Conservation (phyloP, 2,888 invertebrate genomes). For the Corythucha ciliata region DNA sequence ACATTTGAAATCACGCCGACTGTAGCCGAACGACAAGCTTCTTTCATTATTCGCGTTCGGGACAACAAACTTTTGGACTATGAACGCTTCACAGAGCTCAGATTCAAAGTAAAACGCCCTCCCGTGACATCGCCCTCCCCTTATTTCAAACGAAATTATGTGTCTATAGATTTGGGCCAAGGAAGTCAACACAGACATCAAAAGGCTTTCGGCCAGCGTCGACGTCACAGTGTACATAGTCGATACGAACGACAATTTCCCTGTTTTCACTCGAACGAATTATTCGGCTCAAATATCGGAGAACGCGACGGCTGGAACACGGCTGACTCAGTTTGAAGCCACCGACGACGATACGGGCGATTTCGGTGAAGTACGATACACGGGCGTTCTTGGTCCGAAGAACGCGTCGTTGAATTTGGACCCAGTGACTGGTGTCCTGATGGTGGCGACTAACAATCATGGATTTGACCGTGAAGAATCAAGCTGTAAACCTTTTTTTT, state of each 20-base stretch:
- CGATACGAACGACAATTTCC: slow-evolving; percentile 82
- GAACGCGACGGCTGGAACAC: slow-evolving; percentile 56
- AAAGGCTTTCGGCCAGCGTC: slow-evolving; percentile 57
- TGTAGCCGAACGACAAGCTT: slow-evolving; percentile 66
- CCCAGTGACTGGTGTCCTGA: slow-evolving; percentile 66
- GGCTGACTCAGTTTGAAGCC: slow-evolving; percentile 53
- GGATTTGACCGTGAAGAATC: slow-evolving; percentile 75
- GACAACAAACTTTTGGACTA: slow-evolving; percentile 76
- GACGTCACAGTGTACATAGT: slow-evolving; percentile 70
- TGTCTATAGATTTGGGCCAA: slow-evolving; percentile 61
- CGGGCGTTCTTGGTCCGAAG: slow-evolving; percentile 63
- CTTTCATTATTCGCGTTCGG: slow-evolving; percentile 73
- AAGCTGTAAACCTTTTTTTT: slow-evolving; percentile 42
- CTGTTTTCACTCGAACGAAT: slow-evolving; percentile 60
- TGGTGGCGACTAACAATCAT: slow-evolving; percentile 63
- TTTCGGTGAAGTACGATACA: slow-evolving; percentile 69
- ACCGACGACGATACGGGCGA: slow-evolving; percentile 70
- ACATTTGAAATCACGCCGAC: slow-evolving; percentile 82
- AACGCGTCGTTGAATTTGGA: slow-evolving; percentile 72
- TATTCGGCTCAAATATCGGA: slow-evolving; percentile 72
- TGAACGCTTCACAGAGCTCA: slow-evolving; percentile 64
- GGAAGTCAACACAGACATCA: slow-evolving; percentile 67
- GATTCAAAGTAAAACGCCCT: slow-evolving; percentile 53
- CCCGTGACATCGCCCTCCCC: background rate
- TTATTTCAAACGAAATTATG: no score